Conservation (phyloP, 2,113 vertebrate species). For the Colinus virginianus region DNA sequence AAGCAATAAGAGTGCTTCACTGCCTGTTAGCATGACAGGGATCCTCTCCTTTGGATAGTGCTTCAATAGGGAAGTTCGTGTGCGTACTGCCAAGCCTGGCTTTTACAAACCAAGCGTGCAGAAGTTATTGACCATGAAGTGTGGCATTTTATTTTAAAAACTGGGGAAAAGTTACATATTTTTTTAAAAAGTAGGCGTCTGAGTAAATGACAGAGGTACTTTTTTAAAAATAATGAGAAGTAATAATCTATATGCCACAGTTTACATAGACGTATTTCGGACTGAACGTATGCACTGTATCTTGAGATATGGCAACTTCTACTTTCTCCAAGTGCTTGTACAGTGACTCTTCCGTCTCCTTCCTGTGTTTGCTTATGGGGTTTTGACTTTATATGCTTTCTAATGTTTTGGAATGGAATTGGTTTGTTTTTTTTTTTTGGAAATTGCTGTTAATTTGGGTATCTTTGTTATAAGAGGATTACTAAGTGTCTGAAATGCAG, state of each 20-base stretch:
- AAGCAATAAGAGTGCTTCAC: conserved; percentile 82
- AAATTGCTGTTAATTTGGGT: conserved; percentile 12
- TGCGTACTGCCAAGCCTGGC: conserved; percentile 67
- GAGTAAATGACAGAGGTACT: conserved; percentile 78
- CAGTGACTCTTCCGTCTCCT: conserved; percentile 54
- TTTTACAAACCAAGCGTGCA: conserved; percentile 71
- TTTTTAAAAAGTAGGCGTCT: conserved; percentile 78
- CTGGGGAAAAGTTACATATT: conserved; percentile 75
- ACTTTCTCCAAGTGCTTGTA: conserved; percentile 40
- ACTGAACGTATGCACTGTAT: conserved; percentile 28
- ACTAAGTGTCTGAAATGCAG: conserved; percentile 24
- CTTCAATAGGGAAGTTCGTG: conserved; percentile 77
- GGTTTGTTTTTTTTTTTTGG: neutral
- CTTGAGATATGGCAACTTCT: conserved; percentile 50
- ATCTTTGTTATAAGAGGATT: neutral
- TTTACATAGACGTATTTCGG: conserved; percentile 72
- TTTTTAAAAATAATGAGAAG: conserved; percentile 62
- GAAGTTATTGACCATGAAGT: conserved; percentile 64
- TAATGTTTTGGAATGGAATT: conserved; percentile 10
- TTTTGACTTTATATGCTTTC: conserved; percentile 62
- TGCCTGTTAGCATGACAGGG: conserved; percentile 59
- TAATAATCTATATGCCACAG: conserved; percentile 71
- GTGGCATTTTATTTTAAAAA: conserved; percentile 80
- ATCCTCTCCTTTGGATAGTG: conserved; percentile 55
- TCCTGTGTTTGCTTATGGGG: conserved; percentile 59